phyloP scores from a whole-genome alignment of 2,113 vertebrate genomes.

The Phoxinus phoxinus region DNA sequence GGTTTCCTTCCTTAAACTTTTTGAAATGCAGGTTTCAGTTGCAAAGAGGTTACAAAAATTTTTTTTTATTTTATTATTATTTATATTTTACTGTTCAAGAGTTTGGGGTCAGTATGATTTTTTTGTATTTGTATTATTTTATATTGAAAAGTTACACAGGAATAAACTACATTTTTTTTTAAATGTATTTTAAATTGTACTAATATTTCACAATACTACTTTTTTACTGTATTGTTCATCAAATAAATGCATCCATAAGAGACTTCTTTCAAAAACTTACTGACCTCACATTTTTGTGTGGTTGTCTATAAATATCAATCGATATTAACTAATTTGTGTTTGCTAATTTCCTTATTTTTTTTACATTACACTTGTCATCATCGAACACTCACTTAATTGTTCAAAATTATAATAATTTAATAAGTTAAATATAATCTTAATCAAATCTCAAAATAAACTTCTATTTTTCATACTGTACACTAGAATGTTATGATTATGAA shows the following conservation, averaged over 20 bases:
- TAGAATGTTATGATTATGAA: not conserved
- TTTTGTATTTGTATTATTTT: too few species aligned
- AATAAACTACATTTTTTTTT: too few species aligned
- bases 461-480: not conserved
- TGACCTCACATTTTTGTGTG: not conserved
- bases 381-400: not conserved
- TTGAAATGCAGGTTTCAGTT: too few species aligned
- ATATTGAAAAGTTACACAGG: too few species aligned
- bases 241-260: not conserved
- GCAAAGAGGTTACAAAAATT: too few species aligned
- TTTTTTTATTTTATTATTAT: too few species aligned
- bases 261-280: not conserved
- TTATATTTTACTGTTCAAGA: too few species aligned
- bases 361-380: not conserved
- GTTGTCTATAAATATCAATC: not conserved
- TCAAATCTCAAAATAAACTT: not conserved
- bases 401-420: not conserved
- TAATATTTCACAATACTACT: too few species aligned
- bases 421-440: not conserved
- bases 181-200: too few species aligned
- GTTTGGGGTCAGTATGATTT: too few species aligned
- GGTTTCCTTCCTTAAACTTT: too few species aligned
- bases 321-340: not conserved
- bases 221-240: not conserved
- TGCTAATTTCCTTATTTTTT: not conserved